A percentile compares a stretch with the other conserved stretches of the same genome.
phyloP scores from a whole-genome alignment of 2,113 vertebrate genomes.

The Recurvirostra avosetta region DNA sequence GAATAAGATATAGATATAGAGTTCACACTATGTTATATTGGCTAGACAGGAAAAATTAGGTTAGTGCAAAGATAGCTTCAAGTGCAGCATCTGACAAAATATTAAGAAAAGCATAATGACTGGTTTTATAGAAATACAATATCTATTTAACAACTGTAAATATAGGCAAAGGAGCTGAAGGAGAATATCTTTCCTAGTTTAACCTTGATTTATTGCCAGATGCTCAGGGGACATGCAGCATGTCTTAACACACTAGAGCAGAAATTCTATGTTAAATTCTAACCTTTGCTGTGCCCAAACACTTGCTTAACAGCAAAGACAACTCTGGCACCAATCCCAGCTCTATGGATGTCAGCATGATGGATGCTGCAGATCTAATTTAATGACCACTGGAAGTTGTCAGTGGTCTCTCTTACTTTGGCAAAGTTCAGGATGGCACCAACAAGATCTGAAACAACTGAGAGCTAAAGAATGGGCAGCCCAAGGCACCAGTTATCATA shows the following conservation, averaged over 20 bases:
- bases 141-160: neutral
- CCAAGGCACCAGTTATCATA: neutral
- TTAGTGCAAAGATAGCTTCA: neutral
- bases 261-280: neutral
- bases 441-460: neutral
- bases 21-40: neutral
- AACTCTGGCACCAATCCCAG: neutral
- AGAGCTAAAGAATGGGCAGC: neutral
- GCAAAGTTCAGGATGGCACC: neutral
- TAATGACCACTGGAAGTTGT: neutral
- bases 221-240: neutral
- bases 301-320: neutral
- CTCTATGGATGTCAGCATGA: neutral
- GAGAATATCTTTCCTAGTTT: neutral
- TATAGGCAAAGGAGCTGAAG: neutral
- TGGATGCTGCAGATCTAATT: neutral
- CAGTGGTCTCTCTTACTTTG: neutral
- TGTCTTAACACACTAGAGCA: neutral
- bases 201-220: neutral
- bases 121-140: neutral
- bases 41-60: neutral
- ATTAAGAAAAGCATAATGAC: neutral
- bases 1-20: neutral
- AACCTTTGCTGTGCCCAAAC: neutral
- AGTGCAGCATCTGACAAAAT: neutral